Evolutionary conservation across 2,797 vertebrate species (phyloP).

Genomic region (Spinibarbus caldwelli): DNA sequence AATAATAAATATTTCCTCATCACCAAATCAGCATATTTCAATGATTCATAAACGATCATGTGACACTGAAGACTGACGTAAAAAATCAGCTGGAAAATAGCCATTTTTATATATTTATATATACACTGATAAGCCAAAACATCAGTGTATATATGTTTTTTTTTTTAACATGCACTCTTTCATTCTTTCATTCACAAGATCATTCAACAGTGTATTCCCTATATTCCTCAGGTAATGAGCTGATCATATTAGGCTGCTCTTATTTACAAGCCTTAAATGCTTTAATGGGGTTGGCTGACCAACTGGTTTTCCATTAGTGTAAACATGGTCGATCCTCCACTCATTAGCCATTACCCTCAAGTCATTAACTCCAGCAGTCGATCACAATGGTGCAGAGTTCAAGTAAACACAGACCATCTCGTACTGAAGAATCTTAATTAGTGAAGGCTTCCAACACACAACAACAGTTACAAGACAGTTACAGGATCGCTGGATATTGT

Average conservation of each 20-base stretch:
- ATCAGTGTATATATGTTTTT: background rate
- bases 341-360: conserved; percentile 73
- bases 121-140: background rate
- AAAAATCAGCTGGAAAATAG: background rate
- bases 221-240: conserved; percentile 67
- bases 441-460: background rate
- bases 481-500: background rate
- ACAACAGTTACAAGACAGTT: conserved; percentile 8
- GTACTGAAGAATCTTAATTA: conserved; percentile 41
- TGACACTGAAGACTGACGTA: background rate
- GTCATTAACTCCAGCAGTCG: conserved; percentile 75
- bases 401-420: conserved; percentile 28
- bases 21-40: background rate
- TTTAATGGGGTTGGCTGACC: conserved; percentile 60
- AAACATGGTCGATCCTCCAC: conserved; percentile 75
- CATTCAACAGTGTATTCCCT: conserved; percentile 45
- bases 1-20: background rate
- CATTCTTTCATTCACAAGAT: conserved; percentile 29
- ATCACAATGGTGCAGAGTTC: conserved; percentile 29
- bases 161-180: background rate
- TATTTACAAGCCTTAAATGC: conserved; percentile 67
- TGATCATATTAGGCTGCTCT: conserved; percentile 57
- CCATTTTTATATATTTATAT: background rate
- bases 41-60: background rate
- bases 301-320: conserved; percentile 79